Conservation (phyloP, 2,113 vertebrate genomes). For the Corydoras sp. region DNA sequence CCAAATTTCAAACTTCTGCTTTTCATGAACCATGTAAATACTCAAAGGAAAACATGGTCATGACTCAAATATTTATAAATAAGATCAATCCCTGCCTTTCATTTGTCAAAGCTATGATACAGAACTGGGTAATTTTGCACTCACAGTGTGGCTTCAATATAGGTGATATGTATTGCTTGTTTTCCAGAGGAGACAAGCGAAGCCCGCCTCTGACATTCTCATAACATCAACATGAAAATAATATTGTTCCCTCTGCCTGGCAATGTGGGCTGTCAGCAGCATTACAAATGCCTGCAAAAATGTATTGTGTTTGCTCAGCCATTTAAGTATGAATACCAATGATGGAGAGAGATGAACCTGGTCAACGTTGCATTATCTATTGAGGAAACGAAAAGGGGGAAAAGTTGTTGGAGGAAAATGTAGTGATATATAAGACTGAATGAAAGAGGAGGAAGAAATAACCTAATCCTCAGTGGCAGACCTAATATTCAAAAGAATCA, state of each 20-base stretch:
- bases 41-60: not conserved
- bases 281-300: constrained; percentile 30
- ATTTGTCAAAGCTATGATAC: constrained; percentile 1
- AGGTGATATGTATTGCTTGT: constrained; percentile 2
- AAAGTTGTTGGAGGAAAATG: no score
- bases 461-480: constrained; percentile 35
- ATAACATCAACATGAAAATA: constrained; percentile 18
- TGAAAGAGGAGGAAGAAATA: not conserved
- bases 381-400: constrained; percentile 2
- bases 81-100: not conserved
- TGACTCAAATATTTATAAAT: constrained; percentile 5
- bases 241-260: constrained; percentile 4
- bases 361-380: constrained; percentile 25
- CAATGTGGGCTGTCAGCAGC: constrained; percentile 6
- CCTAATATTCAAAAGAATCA: constrained; percentile 46
- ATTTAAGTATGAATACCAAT: constrained; percentile 29
- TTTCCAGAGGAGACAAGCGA: constrained; percentile 2
- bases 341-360: constrained; percentile 26
- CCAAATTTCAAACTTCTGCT: no score
- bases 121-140: constrained; percentile 1
- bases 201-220: constrained; percentile 3
- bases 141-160: not conserved
- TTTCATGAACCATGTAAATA: not conserved
- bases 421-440: not conserved
- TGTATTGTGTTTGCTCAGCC: constrained; percentile 26